phyloP scores from a whole-genome alignment of 2,797 vertebrate genomes.

The Pampus argenteus region DNA sequence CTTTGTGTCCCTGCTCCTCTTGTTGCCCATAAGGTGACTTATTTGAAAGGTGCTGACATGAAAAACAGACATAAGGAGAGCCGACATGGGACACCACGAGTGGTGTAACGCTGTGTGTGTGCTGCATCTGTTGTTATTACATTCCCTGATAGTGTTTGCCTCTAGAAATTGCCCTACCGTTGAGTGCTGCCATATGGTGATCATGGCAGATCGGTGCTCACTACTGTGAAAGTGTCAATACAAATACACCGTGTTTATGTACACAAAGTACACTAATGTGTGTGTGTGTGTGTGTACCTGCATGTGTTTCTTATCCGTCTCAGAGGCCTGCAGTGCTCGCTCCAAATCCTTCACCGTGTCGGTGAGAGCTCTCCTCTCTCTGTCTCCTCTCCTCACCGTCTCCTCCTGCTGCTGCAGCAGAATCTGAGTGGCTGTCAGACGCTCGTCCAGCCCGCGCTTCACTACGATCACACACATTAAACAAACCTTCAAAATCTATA shows the following conservation, averaged over 20 bases:
- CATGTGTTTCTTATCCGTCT: slow-evolving; percentile 82
- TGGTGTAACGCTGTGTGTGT: slow-evolving; percentile 24
- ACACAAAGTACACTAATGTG: slow-evolving; percentile 1
- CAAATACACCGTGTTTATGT: slow-evolving; percentile 16
- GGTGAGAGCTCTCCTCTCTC: slow-evolving; percentile 84
- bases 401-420: slow-evolving; percentile 90
- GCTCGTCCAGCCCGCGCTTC: slow-evolving; percentile 80
- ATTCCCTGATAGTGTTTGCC: slow-evolving; percentile 18
- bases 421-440: slow-evolving; percentile 85
- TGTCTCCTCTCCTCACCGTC: slow-evolving; percentile 79
- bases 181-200: slow-evolving; percentile 66
- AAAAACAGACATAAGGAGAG: slow-evolving; percentile 56
- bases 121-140: slow-evolving; percentile 75
- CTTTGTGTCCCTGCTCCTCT: slow-evolving; percentile 34
- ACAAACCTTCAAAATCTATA: background rate
- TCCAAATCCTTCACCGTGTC: slow-evolving; percentile 88
- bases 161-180: slow-evolving; percentile 12
- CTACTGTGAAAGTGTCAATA: slow-evolving; percentile 32
- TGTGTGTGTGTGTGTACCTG: slow-evolving; percentile 81
- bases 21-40: slow-evolving; percentile 38
- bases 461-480: slow-evolving; percentile 71
- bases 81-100: slow-evolving; percentile 38
- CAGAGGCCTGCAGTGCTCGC: slow-evolving; percentile 79
- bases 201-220: slow-evolving; percentile 16
- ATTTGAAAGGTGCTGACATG: slow-evolving; percentile 36